Conservation (phyloP, 1,140 invertebrate species). For the Heliconius himera region DNA sequence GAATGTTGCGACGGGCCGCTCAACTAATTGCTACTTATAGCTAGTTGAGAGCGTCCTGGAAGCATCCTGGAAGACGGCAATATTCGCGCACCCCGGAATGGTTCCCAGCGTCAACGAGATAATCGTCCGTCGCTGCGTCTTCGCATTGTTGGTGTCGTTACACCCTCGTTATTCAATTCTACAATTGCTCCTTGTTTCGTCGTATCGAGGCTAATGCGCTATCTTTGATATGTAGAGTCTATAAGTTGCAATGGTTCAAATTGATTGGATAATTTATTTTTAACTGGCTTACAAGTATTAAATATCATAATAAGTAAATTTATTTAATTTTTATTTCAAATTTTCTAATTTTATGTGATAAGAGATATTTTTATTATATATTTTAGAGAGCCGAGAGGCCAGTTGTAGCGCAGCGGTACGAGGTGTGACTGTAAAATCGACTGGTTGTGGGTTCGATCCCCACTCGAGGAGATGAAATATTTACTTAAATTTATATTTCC, state of each 20-base stretch:
- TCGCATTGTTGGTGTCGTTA: slow-evolving; percentile 74
- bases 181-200: slow-evolving; percentile 69
- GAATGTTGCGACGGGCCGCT: slow-evolving; percentile 14
- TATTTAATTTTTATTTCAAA: no score
- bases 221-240: slow-evolving; percentile 34
- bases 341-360: no score
- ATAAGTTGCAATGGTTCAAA: not conserved
- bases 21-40: slow-evolving; percentile 25
- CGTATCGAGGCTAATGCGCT: slow-evolving; percentile 66
- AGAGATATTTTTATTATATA: no score
- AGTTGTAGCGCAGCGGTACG: no score
- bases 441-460: no score
- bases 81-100: slow-evolving; percentile 57
- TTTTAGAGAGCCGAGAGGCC: no score
- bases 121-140: slow-evolving; percentile 55
- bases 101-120: slow-evolving; percentile 73
- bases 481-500: no score
- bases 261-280: not conserved
- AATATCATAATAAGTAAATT: no score
- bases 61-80: slow-evolving; percentile 41
- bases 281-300: not conserved
- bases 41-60: slow-evolving; percentile 26
- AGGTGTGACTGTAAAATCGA: no score
- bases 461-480: no score
- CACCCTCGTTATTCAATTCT: slow-evolving; percentile 78